Percentiles rank a stretch among this genome's conserved stretches.
Conservation (phyloP, 2,113 vertebrate species). For the Reinhardtius hippoglossoides region DNA sequence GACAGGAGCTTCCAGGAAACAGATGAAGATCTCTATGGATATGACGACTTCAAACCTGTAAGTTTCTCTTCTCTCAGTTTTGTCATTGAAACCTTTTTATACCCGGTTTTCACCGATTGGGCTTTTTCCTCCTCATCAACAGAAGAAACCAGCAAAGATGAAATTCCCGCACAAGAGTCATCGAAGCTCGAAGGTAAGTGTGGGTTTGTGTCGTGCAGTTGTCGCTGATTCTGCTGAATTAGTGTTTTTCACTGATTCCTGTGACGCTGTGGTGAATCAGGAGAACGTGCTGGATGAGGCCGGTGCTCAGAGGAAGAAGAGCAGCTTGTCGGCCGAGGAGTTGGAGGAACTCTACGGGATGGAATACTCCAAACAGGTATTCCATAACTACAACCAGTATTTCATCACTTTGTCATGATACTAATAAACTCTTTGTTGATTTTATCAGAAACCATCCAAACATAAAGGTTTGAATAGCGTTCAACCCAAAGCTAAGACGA, state of each 20-base stretch:
- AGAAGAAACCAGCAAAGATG: conserved; percentile 45
- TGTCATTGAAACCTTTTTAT: background rate
- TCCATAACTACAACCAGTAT: background rate
- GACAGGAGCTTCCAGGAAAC: conserved; percentile 1
- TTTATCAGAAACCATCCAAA: too few relatives aligned
- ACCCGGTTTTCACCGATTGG: background rate
- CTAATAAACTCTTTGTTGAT: too few relatives aligned
- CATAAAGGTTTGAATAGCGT: too few relatives aligned
- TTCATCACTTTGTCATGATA: background rate
- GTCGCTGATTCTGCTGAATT: background rate
- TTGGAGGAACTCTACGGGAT: background rate
- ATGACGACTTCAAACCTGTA: conserved; percentile 57
- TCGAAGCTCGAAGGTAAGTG: conserved; percentile 46
- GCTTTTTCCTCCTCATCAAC: background rate
- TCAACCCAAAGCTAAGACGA: too few relatives aligned
- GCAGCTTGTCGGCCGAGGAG: conserved; percentile 47
- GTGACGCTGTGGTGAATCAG: conserved; percentile 8
- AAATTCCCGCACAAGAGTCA: background rate
- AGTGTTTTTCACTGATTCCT: background rate
- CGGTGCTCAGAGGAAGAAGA: conserved; percentile 23
- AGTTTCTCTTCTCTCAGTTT: background rate
- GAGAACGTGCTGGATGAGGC: conserved; percentile 16
- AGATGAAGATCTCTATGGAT: background rate
- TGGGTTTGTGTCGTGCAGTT: accelerated
- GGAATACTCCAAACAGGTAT: conserved; percentile 59